Conservation (phyloP, 2,797 vertebrate species). For the Cossypha dichroa region DNA sequence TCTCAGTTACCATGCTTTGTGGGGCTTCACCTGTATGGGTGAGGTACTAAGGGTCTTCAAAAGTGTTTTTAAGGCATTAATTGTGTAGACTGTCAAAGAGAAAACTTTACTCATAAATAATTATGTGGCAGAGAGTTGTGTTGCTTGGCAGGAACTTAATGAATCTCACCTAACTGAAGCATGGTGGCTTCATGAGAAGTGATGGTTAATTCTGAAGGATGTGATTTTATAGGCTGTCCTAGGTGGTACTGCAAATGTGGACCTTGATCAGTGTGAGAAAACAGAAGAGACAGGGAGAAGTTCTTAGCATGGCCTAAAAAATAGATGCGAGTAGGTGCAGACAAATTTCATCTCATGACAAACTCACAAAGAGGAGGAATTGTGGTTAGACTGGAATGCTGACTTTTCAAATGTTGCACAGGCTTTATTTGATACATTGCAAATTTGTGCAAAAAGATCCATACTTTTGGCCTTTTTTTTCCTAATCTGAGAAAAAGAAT, state of each 20-base stretch:
- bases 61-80: neutral
- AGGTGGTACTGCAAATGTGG: neutral
- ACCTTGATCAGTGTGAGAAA: neutral
- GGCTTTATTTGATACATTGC: neutral
- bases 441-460: neutral
- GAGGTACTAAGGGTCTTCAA: neutral
- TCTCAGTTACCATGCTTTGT: neutral
- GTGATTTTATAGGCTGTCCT: neutral
- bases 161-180: neutral
- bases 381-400: neutral
- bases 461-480: neutral
- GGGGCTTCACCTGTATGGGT: neutral
- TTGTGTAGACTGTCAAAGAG: neutral
- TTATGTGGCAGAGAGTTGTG: fast-evolving
- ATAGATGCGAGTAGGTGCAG: neutral
- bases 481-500: neutral
- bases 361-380: neutral
- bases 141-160: neutral
- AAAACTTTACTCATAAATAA: neutral
- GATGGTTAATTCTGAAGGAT: neutral
- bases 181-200: neutral
- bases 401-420: neutral
- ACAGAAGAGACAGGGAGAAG: neutral
- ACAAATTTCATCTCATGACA: neutral
- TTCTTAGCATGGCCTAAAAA: neutral